Percentiles rank a stretch among this genome's conserved stretches.
Conservation (phyloP, 92 coral and sea anemone species). For the Umimayanthus chanpuru region DNA sequence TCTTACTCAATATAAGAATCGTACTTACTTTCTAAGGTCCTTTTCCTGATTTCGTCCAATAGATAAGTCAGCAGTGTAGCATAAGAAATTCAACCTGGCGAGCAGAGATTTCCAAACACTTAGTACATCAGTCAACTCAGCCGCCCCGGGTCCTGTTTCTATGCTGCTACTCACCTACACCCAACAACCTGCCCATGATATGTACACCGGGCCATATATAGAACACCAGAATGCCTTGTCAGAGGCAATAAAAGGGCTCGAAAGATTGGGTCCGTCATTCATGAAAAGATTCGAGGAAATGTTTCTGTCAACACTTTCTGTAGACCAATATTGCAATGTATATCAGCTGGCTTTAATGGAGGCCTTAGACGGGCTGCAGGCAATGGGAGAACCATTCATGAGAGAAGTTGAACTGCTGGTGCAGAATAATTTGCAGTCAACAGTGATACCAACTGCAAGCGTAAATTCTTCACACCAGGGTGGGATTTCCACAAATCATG, state of each 20-base stretch:
- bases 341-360: slow-evolving; percentile 18
- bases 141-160: slow-evolving; percentile 30
- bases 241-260: slow-evolving; percentile 24
- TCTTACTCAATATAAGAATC: slow-evolving; percentile 15
- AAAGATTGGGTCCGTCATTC: slow-evolving; percentile 19
- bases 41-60: slow-evolving; percentile 7
- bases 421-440: slow-evolving; percentile 23
- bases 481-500: slow-evolving; percentile 9
- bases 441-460: slow-evolving; percentile 13
- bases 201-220: slow-evolving; percentile 14
- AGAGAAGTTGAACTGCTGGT: slow-evolving; percentile 29
- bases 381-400: slow-evolving; percentile 33
- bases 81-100: slow-evolving; percentile 25
- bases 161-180: slow-evolving; percentile 23
- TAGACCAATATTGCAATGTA: slow-evolving; percentile 22
- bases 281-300: slow-evolving; percentile 25
- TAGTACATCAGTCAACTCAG: slow-evolving; percentile 23
- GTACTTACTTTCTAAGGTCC: slow-evolving; percentile 23
- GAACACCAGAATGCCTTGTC: slow-evolving; percentile 30
- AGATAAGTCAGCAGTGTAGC: slow-evolving; percentile 26
- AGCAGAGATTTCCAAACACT: slow-evolving; percentile 17
- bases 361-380: slow-evolving; percentile 30
- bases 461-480: slow-evolving; percentile 23
- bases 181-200: slow-evolving; percentile 16
- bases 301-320: slow-evolving; percentile 22